A percentile compares a stretch with the other conserved stretches of the same genome.
Conservation (phyloP, 2,888 invertebrate species). For the Globia sparganii region DNA sequence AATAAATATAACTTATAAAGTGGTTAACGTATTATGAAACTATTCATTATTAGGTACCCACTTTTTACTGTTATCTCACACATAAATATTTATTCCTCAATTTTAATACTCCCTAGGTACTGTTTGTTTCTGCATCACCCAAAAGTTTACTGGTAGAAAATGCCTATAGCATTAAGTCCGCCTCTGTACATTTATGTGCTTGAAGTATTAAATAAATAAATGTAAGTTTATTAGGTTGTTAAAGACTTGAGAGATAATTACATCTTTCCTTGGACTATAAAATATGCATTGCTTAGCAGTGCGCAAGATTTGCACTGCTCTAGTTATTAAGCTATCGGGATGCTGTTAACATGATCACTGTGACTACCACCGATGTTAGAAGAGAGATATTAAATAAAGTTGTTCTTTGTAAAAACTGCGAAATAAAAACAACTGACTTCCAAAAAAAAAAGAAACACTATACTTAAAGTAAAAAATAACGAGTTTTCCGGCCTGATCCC, state of each 20-base stretch:
- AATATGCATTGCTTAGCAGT: constrained; percentile 37
- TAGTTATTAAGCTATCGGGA: constrained; percentile 39
- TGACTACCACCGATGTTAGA: neutral
- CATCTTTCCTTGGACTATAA: constrained; percentile 20
- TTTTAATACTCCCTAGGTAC: no score
- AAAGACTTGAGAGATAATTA: constrained; percentile 40
- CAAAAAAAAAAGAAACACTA: neutral
- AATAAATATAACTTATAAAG: neutral
- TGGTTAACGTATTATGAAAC: neutral
- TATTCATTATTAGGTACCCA: constrained; percentile 10
- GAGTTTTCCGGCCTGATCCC: no score
- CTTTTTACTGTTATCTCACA: constrained; percentile 12
- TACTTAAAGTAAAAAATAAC: neutral
- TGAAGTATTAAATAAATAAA: no score
- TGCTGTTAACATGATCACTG: constrained; percentile 1
- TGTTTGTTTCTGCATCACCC: no score
- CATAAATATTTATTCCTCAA: no score
- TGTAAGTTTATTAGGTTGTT: constrained; percentile 19
- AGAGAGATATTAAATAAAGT: constrained; percentile 2
- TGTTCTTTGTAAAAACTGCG: no score
- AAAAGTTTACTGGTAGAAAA: no score
- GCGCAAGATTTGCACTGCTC: neutral
- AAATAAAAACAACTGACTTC: neutral
- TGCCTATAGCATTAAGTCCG: no score
- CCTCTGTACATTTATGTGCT: no score